phyloP scores from a whole-genome alignment of 2,797 vertebrate genomes.

The Sebastiscus tertius region DNA sequence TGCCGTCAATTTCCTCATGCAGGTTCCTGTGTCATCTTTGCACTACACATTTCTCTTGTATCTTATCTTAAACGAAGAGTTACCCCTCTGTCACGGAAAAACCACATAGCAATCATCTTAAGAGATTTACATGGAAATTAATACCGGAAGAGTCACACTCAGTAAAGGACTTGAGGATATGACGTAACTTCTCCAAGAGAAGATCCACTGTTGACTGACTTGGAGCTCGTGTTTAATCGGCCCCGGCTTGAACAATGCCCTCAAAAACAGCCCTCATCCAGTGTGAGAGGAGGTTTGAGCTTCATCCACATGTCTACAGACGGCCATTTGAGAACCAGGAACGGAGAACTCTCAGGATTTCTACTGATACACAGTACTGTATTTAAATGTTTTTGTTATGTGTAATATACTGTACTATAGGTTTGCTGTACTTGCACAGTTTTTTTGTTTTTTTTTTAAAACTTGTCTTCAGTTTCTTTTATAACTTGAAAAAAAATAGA shows the following conservation, averaged over 20 bases:
- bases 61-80: conserved; percentile 47
- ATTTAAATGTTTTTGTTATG: conserved; percentile 84
- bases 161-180: conserved; percentile 51
- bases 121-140: conserved; percentile 51
- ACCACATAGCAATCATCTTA: conserved; percentile 63
- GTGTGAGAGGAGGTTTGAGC: conserved; percentile 51
- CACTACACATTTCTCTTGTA: conserved; percentile 76
- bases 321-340: conserved; percentile 78
- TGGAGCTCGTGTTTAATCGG: conserved; percentile 44
- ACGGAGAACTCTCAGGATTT: conserved; percentile 88
- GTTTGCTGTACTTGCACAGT: conserved; percentile 91
- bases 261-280: conserved; percentile 31
- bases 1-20: conserved; percentile 71
- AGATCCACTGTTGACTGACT: conserved; percentile 59
- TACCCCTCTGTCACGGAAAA: conserved; percentile 32
- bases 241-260: conserved; percentile 48
- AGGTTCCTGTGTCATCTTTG: conserved; percentile 82
- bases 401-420: conserved; percentile 89
- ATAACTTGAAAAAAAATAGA: conserved; percentile 85
- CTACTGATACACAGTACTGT: conserved; percentile 89
- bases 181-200: conserved; percentile 72
- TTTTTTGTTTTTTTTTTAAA: conserved; percentile 72
- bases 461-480: conserved; percentile 77
- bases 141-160: conserved; percentile 39
- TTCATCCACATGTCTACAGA: conserved; percentile 62